A percentile compares a stretch with the other conserved stretches of the same genome.
phyloP scores from a whole-genome alignment of 2,797 vertebrate species.

The Bovichtus diacanthus region DNA sequence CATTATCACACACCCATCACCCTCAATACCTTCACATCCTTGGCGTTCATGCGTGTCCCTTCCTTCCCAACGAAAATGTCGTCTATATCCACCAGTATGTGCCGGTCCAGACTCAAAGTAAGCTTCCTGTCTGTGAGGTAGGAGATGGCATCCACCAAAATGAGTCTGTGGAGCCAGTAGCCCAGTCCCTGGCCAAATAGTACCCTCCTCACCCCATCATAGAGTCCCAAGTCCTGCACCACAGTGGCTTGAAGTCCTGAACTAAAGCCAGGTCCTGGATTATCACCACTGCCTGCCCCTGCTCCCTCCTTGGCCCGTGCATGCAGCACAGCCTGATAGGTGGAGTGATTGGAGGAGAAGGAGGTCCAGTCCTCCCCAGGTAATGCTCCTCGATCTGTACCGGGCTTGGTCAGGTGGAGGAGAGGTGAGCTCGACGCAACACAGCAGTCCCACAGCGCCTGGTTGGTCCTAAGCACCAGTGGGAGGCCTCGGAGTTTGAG shows the following conservation, averaged over 20 bases:
- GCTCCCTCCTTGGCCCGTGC: slow-evolving; percentile 81
- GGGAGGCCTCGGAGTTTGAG: slow-evolving; percentile 91
- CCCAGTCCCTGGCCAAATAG: slow-evolving; percentile 95
- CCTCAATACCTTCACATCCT: slow-evolving; percentile 95
- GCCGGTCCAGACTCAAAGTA: slow-evolving; percentile 91
- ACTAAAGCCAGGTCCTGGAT: slow-evolving; percentile 69
- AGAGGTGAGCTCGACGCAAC: slow-evolving; percentile 92
- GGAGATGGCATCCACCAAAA: slow-evolving; percentile 94
- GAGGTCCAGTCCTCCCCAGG: slow-evolving; percentile 96
- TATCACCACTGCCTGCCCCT: slow-evolving; percentile 76
- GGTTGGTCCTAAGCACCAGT: slow-evolving; percentile 90
- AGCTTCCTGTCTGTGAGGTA: slow-evolving; percentile 94
- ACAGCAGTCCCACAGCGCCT: slow-evolving; percentile 92
- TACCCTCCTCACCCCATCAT: slow-evolving; percentile 94
- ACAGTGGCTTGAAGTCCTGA: slow-evolving; percentile 88
- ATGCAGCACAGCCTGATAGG: slow-evolving; percentile 93
- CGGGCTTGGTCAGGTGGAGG: slow-evolving; percentile 91
- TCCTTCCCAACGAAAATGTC: slow-evolving; percentile 99
- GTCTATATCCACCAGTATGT: slow-evolving; percentile 96
- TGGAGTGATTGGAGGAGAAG: slow-evolving; percentile 96
- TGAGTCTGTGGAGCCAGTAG: slow-evolving; percentile 97
- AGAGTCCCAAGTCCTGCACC: slow-evolving; percentile 94
- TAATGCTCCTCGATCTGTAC: slow-evolving; percentile 90
- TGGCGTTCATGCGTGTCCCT: slow-evolving; percentile 96
- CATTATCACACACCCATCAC: slow-evolving; percentile 35